Evolutionary conservation across 2,113 vertebrate genomes (phyloP), one percentile per base, ranked within the genome.

Genomic region (Bujurquina vittata): DNA sequence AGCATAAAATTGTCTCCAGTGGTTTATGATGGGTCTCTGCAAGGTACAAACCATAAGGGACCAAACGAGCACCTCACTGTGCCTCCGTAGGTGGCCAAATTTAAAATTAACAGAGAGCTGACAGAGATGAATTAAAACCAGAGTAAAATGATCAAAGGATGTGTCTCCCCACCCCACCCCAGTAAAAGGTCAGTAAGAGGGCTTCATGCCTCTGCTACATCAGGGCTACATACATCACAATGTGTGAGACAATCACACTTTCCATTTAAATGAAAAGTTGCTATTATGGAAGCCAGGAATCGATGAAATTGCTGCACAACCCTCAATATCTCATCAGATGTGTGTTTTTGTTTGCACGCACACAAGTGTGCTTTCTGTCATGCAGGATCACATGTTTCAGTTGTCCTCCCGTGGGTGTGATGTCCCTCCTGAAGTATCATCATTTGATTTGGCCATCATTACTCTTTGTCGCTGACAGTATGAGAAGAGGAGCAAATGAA

Each of bases 231-330:
- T 4, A 14, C 79, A 87, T 29, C 46, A 80, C 33, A 76, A 11
- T 31, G 49, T 55, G 67, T 4, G 23, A 87, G 23, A 77, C 80
- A 83, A 87, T 84, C 63, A 78, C 63, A 57, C 29, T 80, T 91
- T 75, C 74, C 46, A 85, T 84, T 87, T 57, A 84, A 87, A 85
- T 73, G 3, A 88, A 91, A 86, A 80, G 59, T 76, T 83, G 33
- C 84, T 60, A 33, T 83, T 69, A 69, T 54, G 35, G 23, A 83
- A 60, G 11, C 83, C 75, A 46, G 7, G 54, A 90, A 79, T 84
- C 18, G 7, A 84, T 87, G 33, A 60, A 86, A 88, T 73, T 17
- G 4, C 52, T 62, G 37, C 62, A 37, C 17, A 26, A 56, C 55
- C 84, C 63, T 65, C 37, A 20, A 52, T 65, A 75, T 65, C 46